Evolutionary conservation across 2,888 invertebrate genomes (phyloP).

Genomic region (Sphaeridia pumilis): DNA sequence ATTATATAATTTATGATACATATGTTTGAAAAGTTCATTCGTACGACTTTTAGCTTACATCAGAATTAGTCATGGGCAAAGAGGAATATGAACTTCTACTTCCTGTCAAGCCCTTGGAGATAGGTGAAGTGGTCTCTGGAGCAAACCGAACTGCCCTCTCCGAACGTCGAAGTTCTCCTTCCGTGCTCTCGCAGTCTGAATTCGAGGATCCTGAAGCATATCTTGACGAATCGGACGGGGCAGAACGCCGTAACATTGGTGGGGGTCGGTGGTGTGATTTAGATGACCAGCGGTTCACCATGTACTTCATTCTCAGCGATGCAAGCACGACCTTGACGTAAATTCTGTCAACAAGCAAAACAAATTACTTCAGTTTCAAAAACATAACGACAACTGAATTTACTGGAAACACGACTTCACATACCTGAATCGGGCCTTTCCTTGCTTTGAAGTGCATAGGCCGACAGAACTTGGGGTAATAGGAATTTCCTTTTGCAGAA

Average conservation of each 20-base stretch:
- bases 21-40: too few relatives aligned
- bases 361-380: slow-evolving; percentile 3
- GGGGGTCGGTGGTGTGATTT: too few relatives aligned
- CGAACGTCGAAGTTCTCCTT: neutral
- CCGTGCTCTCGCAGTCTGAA: neutral
- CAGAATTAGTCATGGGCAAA: too few relatives aligned
- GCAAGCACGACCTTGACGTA: slow-evolving; percentile 49
- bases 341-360: slow-evolving; percentile 42
- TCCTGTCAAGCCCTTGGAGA: too few relatives aligned
- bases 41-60: too few relatives aligned
- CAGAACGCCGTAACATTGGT: neutral
- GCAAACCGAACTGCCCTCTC: too few relatives aligned
- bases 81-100: too few relatives aligned
- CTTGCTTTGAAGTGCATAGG: slow-evolving; percentile 14
- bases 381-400: too few relatives aligned
- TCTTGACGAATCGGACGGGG: slow-evolving; percentile 2
- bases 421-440: slow-evolving; percentile 22
- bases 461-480: slow-evolving; percentile 27
- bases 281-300: slow-evolving; percentile 52
- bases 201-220: slow-evolving; percentile 3
- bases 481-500: slow-evolving; percentile 23
- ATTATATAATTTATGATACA: too few relatives aligned
- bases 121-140: too few relatives aligned
- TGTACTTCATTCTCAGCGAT: slow-evolving; percentile 53
- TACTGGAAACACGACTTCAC: neutral